phyloP scores from a whole-genome alignment of 2,888 invertebrate genomes.

The Metacarcinus magister region DNA sequence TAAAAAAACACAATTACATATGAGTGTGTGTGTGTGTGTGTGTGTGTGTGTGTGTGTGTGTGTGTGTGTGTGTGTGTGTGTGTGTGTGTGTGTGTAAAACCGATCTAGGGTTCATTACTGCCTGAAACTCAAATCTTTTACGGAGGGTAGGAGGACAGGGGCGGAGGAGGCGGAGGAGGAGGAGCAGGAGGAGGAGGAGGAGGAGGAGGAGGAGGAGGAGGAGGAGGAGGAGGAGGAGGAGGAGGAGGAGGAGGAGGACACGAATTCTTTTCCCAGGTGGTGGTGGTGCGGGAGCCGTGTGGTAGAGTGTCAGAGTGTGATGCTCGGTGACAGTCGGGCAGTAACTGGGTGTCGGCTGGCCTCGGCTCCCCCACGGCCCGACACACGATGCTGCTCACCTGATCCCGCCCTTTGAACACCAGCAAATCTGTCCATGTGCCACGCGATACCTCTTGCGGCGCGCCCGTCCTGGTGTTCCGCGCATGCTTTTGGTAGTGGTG shows the following conservation, averaged over 20 bases:
- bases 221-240: conserved; percentile 11
- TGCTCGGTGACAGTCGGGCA: background rate
- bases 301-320: conserved; percentile 29
- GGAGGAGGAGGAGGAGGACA: conserved; percentile 26
- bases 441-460: background rate
- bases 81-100: background rate
- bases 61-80: conserved; percentile 40
- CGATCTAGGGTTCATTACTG: conserved; percentile 6
- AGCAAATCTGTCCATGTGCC: conserved; percentile 58
- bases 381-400: background rate
- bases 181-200: conserved; percentile 1
- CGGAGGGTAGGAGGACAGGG: background rate
- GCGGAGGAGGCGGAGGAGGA: background rate
- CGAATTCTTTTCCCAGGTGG: background rate
- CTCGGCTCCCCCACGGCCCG: conserved; percentile 37
- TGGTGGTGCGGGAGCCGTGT: background rate
- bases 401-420: conserved; percentile 61
- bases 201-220: conserved; percentile 26
- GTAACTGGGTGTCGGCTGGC: conserved; percentile 34
- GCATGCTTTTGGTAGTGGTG: background rate
- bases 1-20: too few species aligned
- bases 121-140: conserved; percentile 7
- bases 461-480: background rate
- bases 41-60: conserved; percentile 3
- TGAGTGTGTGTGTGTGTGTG: background rate